phyloP scores from a whole-genome alignment of 2,888 invertebrate species.

The Eubasilissa splendida region DNA sequence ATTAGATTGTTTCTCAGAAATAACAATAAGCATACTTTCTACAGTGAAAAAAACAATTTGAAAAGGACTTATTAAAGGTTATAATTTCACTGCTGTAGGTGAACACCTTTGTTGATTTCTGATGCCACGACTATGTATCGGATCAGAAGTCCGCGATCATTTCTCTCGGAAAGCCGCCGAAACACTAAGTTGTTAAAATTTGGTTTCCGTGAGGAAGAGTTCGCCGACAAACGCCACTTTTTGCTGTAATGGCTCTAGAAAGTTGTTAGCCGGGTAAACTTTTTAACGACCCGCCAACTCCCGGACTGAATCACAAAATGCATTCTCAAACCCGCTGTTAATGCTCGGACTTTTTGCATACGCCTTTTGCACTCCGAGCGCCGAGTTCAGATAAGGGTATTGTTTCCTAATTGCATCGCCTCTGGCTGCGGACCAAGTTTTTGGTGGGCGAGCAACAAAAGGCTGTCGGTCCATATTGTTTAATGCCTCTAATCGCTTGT shows the following conservation, averaged over 20 bases:
- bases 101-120: too few relatives aligned
- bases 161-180: background rate
- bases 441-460: constrained; percentile 11
- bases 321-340: constrained; percentile 4
- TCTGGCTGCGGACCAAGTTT: constrained; percentile 19
- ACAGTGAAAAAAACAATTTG: too few relatives aligned
- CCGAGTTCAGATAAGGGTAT: background rate
- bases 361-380: background rate
- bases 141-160: too few relatives aligned
- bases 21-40: too few relatives aligned
- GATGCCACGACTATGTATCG: too few relatives aligned
- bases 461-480: constrained; percentile 26
- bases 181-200: constrained; percentile 4
- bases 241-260: constrained; percentile 26
- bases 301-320: constrained; percentile 15
- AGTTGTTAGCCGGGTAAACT: constrained; percentile 29
- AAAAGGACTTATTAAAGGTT: too few relatives aligned
- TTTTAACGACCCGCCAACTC: constrained; percentile 37
- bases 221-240: constrained; percentile 21
- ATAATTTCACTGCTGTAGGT: too few relatives aligned
- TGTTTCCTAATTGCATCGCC: constrained; percentile 30
- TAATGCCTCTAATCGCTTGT: constrained; percentile 12
- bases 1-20: too few relatives aligned
- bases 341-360: constrained; percentile 1
- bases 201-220: background rate